phyloP scores from a whole-genome alignment of 2,113 vertebrate genomes.

The Siniperca chuatsi region DNA sequence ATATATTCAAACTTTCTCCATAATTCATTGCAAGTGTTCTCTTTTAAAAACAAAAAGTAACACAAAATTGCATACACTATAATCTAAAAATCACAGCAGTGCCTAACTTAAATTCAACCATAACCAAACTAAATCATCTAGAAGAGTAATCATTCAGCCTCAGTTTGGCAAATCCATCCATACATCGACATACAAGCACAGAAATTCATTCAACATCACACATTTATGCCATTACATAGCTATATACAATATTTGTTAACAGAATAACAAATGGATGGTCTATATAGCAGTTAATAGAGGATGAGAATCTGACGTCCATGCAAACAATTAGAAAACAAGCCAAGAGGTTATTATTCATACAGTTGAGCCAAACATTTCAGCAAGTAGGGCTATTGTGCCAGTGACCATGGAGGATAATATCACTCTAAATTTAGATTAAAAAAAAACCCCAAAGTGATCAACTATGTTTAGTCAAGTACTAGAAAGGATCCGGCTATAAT shows the following conservation, averaged over 20 bases:
- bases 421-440: constrained; percentile 11
- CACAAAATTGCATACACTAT: not conserved
- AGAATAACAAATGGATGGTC: constrained; percentile 59
- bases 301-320: constrained; percentile 77
- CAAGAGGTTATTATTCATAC: constrained; percentile 62
- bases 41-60: constrained; percentile 10
- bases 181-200: constrained; percentile 19
- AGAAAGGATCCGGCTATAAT: not conserved
- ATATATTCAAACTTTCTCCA: constrained; percentile 8
- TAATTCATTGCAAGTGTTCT: not conserved
- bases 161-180: constrained; percentile 33
- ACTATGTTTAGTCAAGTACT: not conserved
- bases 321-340: constrained; percentile 71
- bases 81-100: not conserved
- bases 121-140: not conserved
- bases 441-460: not conserved
- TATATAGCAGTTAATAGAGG: constrained; percentile 72
- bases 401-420: constrained; percentile 7
- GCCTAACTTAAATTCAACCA: not conserved
- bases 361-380: constrained; percentile 52
- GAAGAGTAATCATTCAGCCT: constrained; percentile 28
- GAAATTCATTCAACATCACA: constrained; percentile 25
- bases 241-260: constrained; percentile 47
- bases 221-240: constrained; percentile 10
- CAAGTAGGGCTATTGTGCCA: constrained; percentile 7